These are phyloP conservation scores for Centropristis striata DNA, from an alignment of 2,113 vertebrate species.

Conservation along the genomic window DNA sequence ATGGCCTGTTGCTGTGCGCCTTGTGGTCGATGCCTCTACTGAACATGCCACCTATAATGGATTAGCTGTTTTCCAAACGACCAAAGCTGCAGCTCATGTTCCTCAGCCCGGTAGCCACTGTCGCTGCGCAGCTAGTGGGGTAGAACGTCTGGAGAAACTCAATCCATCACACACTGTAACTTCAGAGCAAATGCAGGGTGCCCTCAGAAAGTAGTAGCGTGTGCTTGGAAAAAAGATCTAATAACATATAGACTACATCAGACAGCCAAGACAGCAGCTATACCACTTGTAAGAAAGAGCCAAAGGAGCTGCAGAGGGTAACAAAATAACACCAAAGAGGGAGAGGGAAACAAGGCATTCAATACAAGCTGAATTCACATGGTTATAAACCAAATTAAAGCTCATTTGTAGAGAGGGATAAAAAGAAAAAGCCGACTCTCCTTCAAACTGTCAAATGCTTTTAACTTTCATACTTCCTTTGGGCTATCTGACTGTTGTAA, in stretches of 20 bases:
- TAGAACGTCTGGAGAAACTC: slow-evolving; percentile 55
- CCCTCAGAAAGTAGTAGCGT: not conserved
- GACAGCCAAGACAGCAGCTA: not conserved
- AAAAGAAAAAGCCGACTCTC: not conserved
- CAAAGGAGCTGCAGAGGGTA: not conserved
- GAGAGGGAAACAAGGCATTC: not conserved
- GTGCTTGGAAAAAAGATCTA: slow-evolving; percentile 1
- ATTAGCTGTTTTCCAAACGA: slow-evolving; percentile 78
- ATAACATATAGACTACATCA: slow-evolving; percentile 31
- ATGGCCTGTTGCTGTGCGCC: slow-evolving; percentile 35
- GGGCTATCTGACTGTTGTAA: not conserved
- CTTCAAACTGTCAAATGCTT: slow-evolving; percentile 4
- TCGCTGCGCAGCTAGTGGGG: slow-evolving; percentile 39
- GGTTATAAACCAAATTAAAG: slow-evolving; percentile 9
- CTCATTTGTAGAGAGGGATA: not conserved
- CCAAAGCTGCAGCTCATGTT: slow-evolving; percentile 56
- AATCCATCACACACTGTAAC: slow-evolving; percentile 55
- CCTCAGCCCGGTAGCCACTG: slow-evolving; percentile 54
- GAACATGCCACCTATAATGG: slow-evolving; percentile 69
- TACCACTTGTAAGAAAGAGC: not conserved
- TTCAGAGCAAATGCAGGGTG: slow-evolving; percentile 24
- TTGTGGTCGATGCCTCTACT: slow-evolving; percentile 55
- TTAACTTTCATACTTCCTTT: slow-evolving; percentile 2
- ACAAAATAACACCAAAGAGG: not conserved
- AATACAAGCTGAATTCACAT: slow-evolving; percentile 13